A percentile compares a stretch with the other conserved stretches of the same genome.
These are phyloP conservation scores for Motacilla tschutschensis DNA, from an alignment of 2,113 vertebrate genomes.

Conservation along the genomic window DNA sequence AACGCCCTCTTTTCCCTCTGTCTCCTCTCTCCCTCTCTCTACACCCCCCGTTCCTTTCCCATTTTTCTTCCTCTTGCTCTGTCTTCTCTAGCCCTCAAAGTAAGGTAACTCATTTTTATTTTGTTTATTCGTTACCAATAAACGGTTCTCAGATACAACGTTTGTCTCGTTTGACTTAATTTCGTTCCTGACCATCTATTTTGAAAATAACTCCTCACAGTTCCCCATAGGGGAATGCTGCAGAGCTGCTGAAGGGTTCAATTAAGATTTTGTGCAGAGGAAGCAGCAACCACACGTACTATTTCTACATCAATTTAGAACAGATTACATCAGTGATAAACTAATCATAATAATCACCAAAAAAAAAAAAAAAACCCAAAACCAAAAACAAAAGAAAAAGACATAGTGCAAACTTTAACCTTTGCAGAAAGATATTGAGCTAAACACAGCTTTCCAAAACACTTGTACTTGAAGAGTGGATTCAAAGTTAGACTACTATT, in stretches of 20 bases:
- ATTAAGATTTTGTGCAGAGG: neutral
- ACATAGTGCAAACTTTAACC: neutral
- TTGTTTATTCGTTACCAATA: neutral
- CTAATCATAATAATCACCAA: neutral
- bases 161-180: no score
- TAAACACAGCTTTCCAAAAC: neutral
- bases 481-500: neutral
- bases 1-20: neutral
- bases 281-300: neutral
- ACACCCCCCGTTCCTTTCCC: neutral
- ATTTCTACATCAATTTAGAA: neutral
- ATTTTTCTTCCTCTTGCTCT: neutral
- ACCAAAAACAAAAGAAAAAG: neutral
- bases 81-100: neutral
- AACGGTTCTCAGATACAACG: neutral
- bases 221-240: neutral
- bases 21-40: neutral
- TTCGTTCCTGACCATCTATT: neutral
- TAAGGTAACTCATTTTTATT: neutral
- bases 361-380: fast-evolving
- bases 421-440: neutral
- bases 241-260: neutral
- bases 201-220: neutral
- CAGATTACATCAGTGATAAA: neutral
- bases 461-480: neutral